Evolutionary conservation across 1,140 invertebrate genomes (phyloP).

Genomic region (Pentalonia nigronervosa): DNA sequence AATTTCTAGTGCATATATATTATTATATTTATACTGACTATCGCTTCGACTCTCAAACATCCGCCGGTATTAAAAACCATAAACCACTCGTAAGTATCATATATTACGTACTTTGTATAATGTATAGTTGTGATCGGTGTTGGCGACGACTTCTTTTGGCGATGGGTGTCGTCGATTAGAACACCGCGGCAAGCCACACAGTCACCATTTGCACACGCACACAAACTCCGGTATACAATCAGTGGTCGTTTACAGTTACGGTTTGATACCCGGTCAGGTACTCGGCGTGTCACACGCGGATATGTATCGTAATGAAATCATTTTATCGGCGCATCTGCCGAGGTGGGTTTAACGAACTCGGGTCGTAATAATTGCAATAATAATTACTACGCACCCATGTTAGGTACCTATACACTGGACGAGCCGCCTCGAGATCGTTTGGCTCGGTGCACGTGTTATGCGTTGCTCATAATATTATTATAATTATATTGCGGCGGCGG

Average conservation of each 20-base stretch:
- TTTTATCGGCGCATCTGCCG: not conserved
- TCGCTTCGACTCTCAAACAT: not conserved
- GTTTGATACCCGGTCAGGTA: not conserved
- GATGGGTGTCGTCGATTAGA: not conserved
- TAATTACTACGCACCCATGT: not conserved
- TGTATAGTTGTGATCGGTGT: not conserved
- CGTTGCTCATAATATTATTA: not conserved
- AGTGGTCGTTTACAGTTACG: not conserved
- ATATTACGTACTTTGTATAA: no score
- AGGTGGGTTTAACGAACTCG: slow-evolving; percentile 4
- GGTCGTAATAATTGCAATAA: not conserved
- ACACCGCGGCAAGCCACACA: not conserved
- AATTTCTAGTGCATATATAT: not conserved
- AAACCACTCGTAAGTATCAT: not conserved
- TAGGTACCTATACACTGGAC: not conserved
- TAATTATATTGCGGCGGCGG: not conserved
- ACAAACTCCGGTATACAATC: not conserved
- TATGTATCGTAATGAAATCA: not conserved
- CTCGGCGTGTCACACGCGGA: not conserved
- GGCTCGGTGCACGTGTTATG: not conserved
- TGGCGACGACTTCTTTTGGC: not conserved
- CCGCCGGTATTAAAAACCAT: not conserved
- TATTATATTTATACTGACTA: not conserved
- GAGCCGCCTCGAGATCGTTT: not conserved
- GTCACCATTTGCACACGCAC: not conserved